Conservation (phyloP, 2,797 vertebrate genomes). For the Delichon dasypus region DNA sequence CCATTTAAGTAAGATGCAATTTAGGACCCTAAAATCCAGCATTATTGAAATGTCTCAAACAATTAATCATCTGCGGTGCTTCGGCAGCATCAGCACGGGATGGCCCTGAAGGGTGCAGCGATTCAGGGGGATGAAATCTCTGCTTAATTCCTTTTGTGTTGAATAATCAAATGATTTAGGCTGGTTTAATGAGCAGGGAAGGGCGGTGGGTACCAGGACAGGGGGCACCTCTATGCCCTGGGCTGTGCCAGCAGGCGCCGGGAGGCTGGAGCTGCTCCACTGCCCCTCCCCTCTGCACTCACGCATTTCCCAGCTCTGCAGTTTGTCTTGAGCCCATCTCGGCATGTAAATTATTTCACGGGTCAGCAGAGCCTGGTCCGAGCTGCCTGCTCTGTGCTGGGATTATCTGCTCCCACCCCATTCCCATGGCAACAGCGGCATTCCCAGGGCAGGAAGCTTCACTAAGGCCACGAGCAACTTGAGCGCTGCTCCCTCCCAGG, state of each 20-base stretch:
- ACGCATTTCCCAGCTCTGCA: fast-evolving
- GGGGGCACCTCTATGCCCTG: not conserved
- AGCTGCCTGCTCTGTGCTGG: not conserved
- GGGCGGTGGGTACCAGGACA: fast-evolving
- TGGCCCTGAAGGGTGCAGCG: not conserved
- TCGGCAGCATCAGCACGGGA: fast-evolving
- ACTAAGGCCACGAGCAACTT: not conserved
- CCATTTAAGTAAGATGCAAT: not conserved
- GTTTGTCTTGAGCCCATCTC: not conserved
- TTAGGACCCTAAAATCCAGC: not conserved
- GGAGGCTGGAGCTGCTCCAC: not conserved
- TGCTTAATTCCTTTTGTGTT: not conserved
- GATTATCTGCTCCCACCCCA: not conserved
- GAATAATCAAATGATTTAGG: not conserved
- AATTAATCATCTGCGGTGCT: not conserved
- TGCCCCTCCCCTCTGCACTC: not conserved
- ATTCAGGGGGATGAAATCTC: not conserved
- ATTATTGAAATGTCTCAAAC: not conserved
- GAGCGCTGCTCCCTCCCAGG: not conserved
- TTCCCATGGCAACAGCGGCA: conserved; percentile 51
- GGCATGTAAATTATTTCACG: not conserved
- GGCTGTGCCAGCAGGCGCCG: fast-evolving
- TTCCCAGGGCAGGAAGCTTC: not conserved
- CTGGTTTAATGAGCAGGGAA: not conserved
- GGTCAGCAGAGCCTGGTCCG: not conserved